phyloP scores from a whole-genome alignment of 2,888 invertebrate species.

The Vannuccia rotundouncinata region DNA sequence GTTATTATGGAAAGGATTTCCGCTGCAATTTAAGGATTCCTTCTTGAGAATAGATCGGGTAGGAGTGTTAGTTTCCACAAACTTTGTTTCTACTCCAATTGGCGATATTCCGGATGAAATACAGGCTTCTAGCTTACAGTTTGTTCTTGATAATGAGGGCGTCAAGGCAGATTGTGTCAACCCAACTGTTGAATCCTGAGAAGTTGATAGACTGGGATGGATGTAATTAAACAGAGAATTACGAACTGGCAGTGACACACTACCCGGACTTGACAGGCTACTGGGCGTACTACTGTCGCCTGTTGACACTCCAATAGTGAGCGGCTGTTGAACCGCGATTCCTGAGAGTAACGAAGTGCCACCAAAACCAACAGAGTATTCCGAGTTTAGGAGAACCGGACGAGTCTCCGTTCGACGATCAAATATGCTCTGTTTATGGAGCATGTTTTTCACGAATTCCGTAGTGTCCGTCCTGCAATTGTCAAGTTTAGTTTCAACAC shows the following conservation, averaged over 20 bases:
- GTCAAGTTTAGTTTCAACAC: background rate
- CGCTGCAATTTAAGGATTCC: background rate
- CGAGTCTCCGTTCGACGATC: background rate
- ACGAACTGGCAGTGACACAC: background rate
- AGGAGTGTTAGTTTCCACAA: background rate
- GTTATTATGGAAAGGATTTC: background rate
- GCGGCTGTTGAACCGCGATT: slow-evolving; percentile 17
- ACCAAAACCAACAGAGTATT: background rate
- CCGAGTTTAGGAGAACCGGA: background rate
- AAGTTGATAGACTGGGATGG: background rate
- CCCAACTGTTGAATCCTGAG: slow-evolving; percentile 24
- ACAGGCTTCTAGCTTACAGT: background rate
- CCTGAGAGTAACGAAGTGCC: slow-evolving; percentile 5
- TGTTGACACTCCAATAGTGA: background rate
- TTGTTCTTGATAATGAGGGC: background rate
- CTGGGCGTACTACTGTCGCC: background rate
- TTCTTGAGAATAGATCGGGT: slow-evolving; percentile 8
- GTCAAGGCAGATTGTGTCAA: background rate
- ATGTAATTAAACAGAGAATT: slow-evolving; percentile 3
- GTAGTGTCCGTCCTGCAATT: slow-evolving; percentile 22
- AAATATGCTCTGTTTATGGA: slow-evolving; percentile 22
- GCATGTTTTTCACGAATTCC: slow-evolving; percentile 36
- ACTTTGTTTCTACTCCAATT: background rate
- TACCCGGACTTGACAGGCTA: background rate
- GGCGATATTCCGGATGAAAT: slow-evolving; percentile 4